Base-by-base conservation (phyloP, 2,888 invertebrate species). In the Celastrina argiolus region DNA sequence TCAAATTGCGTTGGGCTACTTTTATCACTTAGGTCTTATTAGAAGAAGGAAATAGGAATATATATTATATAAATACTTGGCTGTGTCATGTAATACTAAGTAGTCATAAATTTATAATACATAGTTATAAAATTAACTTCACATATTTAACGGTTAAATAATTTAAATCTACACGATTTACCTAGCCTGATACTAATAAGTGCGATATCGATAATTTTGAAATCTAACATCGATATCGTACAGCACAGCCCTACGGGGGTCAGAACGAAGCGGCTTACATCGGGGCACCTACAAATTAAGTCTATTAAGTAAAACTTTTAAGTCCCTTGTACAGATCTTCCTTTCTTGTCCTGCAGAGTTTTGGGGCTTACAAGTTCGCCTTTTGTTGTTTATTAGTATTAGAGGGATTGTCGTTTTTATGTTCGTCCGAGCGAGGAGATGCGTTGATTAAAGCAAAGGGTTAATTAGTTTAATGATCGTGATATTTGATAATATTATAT, bases 271-370 rank as follows among this genome's bases (percentile, higher is more conserved):
- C 87, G 82, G 88, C 88, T 88, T 87, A 88, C 76, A 76, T 72
- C 74, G 78, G 81, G 77, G 80, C 81, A 84, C 83, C 87, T 88
- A 85, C 88, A 90, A 88, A 89, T 90, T 90, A 91, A 91, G 89
- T 88, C 89, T 86, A 90, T 89, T 88, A 87, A 87, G 78, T 85
- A 82, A 82, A 89, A 91, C 87, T 89, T 91, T 90, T 89, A 89
- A 89, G 90, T 88, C 91, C 87, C 78, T 80, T 81, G 77, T 80
- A 81, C 84, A 85, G 85, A 88, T 87, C 83, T 87, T 85, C 87
- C 86, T 84, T 88, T 88, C 90, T 91, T 90, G 87, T 83, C 80
- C 81, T 74, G 75, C 77, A 66, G 84, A 88, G 84, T 89, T 88
- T 3, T 78, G 84, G 79, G 79, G 90, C 86, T 91, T 90, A 83